Evolutionary conservation across 30 jellyfish, hydroid and myxozoan species (phyloP).

Genomic region (Calvadosia cruxmelitensis): DNA sequence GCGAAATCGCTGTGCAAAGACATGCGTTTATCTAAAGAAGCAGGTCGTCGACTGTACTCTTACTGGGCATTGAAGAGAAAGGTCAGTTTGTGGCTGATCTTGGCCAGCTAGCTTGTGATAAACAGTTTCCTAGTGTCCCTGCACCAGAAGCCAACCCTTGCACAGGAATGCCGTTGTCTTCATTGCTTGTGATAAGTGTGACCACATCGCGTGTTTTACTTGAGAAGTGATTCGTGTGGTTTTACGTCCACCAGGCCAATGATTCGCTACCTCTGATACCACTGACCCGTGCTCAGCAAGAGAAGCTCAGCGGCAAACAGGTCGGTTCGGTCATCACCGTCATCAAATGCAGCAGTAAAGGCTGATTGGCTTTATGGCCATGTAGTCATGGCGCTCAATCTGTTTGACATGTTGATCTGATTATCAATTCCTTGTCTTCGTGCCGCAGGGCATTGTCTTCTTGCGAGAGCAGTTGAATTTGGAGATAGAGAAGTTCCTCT

Average conservation of each 20-base stretch:
- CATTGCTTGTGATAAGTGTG: too few species aligned
- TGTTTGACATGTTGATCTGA: background rate
- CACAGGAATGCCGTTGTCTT: too few species aligned
- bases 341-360: too few species aligned
- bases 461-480: constrained; percentile 71
- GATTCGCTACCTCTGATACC: constrained; percentile 74
- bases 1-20: constrained; percentile 55
- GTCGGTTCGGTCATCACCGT: constrained; percentile 12
- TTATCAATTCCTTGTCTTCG: background rate
- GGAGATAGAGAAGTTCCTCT: constrained; percentile 71
- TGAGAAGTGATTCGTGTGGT: too few species aligned
- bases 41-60: constrained; percentile 33
- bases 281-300: constrained; percentile 84
- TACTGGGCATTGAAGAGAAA: constrained; percentile 83
- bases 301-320: constrained; percentile 93
- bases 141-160: too few species aligned
- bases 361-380: too few species aligned
- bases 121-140: too few species aligned
- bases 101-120: too few species aligned
- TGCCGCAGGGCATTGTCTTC: constrained; percentile 44
- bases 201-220: too few species aligned
- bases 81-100: constrained; percentile 51
- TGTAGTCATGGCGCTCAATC: background rate
- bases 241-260: too few species aligned
- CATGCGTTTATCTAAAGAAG: constrained; percentile 36